Percentiles rank a stretch among this genome's conserved stretches.
Evolutionary conservation across 1,140 invertebrate genomes (phyloP).

Genomic region (Lanistes nyassanus): DNA sequence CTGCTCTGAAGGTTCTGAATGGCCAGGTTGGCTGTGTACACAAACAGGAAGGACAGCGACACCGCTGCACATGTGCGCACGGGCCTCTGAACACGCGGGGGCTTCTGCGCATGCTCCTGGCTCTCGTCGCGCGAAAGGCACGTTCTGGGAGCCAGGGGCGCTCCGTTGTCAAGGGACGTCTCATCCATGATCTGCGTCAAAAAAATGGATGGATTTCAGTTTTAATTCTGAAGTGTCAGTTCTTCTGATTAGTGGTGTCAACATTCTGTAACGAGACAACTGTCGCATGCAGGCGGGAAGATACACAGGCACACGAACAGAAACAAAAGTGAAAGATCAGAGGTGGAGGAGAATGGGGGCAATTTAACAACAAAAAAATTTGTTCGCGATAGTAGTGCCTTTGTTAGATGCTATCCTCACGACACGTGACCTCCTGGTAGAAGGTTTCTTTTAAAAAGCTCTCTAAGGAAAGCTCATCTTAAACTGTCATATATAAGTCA

Average conservation of each 20-base stretch:
- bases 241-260: neutral
- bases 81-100: conserved; percentile 10
- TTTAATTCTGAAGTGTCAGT: neutral
- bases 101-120: neutral
- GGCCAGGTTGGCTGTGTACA: conserved; percentile 53
- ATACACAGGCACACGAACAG: conserved; percentile 5
- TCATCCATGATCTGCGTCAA: neutral
- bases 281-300: neutral
- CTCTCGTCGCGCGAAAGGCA: neutral
- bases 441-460: too few relatives aligned
- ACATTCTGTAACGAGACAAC: neutral
- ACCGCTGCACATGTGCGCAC: conserved; percentile 40
- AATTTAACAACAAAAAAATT: neutral
- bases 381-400: too few relatives aligned
- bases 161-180: neutral
- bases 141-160: neutral
- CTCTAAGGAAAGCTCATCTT: too few relatives aligned
- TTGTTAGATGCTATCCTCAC: too few relatives aligned
- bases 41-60: conserved; percentile 40
- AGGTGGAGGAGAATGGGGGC: neutral
- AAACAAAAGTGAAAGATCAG: neutral
- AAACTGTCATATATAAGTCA: too few relatives aligned
- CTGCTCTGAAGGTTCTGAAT: conserved; percentile 61
- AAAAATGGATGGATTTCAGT: too few relatives aligned
- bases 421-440: too few relatives aligned